Conservation (phyloP, 2,113 vertebrate genomes). For the Rhea americana region DNA sequence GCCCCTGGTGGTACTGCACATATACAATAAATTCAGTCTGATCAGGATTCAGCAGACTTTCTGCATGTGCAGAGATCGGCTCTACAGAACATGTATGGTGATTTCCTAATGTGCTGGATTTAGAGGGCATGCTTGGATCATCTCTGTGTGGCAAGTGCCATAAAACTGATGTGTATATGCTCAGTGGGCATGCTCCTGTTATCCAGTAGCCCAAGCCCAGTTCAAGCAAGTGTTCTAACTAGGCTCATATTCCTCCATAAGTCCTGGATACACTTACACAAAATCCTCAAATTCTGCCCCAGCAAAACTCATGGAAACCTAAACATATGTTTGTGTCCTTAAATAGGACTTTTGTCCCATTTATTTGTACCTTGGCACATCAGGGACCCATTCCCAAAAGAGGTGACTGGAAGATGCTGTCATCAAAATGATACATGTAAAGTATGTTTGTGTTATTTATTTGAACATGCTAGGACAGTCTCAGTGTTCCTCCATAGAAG, state of each 20-base stretch:
- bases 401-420: not conserved
- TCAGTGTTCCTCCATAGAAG: not conserved
- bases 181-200: not conserved
- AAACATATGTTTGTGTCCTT: not conserved
- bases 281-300: not conserved
- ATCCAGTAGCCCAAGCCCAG: not conserved
- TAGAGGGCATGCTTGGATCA: not conserved
- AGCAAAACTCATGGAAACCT: not conserved
- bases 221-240: not conserved
- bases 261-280: not conserved
- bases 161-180: not conserved
- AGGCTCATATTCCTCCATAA: not conserved
- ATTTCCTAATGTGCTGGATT: rapidly evolving
- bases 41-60: not conserved
- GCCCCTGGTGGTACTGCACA: not conserved
- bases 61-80: not conserved
- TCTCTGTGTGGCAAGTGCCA: not conserved
- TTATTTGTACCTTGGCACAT: not conserved
- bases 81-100: rapidly evolving
- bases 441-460: not conserved
- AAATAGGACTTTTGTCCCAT: not conserved
- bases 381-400: not conserved
- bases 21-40: rapidly evolving
- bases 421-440: not conserved
- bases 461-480: not conserved